A percentile compares a stretch with the other conserved stretches of the same genome.
phyloP scores from a whole-genome alignment of 1,140 invertebrate genomes.

The Brachionus plicatilis region DNA sequence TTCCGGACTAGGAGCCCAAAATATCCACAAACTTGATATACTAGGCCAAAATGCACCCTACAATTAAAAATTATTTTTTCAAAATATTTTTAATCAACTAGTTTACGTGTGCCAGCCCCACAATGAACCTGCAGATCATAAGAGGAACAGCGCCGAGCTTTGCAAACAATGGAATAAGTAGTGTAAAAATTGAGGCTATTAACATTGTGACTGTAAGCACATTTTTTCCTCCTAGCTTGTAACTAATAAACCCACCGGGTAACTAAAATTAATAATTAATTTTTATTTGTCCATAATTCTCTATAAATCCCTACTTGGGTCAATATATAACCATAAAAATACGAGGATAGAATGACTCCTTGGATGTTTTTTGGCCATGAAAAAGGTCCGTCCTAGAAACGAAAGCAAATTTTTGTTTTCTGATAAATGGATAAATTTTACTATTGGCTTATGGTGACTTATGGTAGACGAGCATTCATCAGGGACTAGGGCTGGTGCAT shows the following conservation, averaged over 20 bases:
- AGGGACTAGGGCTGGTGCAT: neutral
- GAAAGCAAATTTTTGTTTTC: neutral
- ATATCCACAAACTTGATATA: constrained; percentile 46
- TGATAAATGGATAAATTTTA: neutral
- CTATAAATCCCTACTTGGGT: constrained; percentile 47
- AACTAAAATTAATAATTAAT: neutral
- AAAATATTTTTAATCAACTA: neutral
- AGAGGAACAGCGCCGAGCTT: neutral
- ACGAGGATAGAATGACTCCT: constrained; percentile 51
- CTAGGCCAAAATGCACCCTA: constrained; percentile 46
- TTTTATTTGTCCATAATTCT: neutral
- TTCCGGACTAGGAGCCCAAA: constrained; percentile 51
- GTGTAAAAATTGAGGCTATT: constrained; percentile 18
- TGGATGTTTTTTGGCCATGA: constrained; percentile 51
- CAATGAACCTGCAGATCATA: constrained; percentile 35
- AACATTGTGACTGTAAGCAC: constrained; percentile 17
- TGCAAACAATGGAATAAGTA: neutral
- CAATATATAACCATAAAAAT: constrained; percentile 56
- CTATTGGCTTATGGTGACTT: neutral
- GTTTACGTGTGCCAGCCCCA: constrained; percentile 22
- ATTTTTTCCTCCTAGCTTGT: constrained; percentile 31
- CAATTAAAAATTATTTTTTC: neutral
- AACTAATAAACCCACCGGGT: constrained; percentile 12
- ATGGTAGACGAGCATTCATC: neutral
- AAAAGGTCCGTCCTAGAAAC: constrained; percentile 49